phyloP scores from a whole-genome alignment of 2,113 vertebrate genomes.

The Phylloscopus trochiloides region DNA sequence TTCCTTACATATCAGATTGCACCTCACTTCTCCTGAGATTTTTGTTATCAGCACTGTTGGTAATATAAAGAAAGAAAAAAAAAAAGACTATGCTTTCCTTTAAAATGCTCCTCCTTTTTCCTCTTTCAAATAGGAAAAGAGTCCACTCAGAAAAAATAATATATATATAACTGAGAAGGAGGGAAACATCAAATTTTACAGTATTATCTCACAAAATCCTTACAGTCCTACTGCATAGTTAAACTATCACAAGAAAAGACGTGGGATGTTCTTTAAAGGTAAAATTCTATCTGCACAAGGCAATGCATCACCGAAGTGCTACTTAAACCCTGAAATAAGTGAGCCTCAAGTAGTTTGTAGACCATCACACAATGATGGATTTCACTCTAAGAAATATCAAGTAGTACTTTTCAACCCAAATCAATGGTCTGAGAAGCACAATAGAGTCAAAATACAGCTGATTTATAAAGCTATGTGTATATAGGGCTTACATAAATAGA shows the following conservation, averaged over 20 bases:
- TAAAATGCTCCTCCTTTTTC: neutral
- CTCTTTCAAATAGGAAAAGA: neutral
- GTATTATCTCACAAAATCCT: neutral
- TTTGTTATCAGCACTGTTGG: neutral
- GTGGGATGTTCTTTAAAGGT: neutral
- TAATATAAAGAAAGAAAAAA: neutral
- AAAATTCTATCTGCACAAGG: neutral
- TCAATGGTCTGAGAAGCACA: neutral
- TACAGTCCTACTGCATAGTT: neutral
- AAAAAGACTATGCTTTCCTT: neutral
- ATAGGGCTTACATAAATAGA: neutral
- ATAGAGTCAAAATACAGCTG: neutral
- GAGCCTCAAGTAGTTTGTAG: neutral
- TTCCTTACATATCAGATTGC: neutral
- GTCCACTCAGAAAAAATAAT: neutral
- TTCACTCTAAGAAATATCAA: neutral
- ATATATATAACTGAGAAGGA: neutral
- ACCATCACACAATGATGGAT: neutral
- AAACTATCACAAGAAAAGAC: neutral
- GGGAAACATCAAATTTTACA: neutral
- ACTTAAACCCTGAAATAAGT: slow-evolving; percentile 37
- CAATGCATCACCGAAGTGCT: neutral
- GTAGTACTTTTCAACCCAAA: neutral
- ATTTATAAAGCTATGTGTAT: neutral
- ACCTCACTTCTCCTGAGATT: neutral